Evolutionary conservation across 2,888 invertebrate genomes (phyloP), one percentile per base, ranked within the genome.

Genomic region (Stenichneumon culpator): DNA sequence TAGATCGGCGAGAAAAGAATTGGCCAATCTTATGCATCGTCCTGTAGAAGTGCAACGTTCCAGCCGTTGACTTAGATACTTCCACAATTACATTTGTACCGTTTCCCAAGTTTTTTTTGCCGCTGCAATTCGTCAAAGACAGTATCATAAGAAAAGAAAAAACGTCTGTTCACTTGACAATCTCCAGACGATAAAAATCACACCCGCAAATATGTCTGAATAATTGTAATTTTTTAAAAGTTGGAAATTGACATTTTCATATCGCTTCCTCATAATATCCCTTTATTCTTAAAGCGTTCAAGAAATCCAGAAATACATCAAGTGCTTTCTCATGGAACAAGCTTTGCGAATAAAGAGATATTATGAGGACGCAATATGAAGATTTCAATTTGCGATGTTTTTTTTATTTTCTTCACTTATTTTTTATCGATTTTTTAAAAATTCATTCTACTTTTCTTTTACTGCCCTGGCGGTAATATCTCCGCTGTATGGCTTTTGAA

Each of bases 91-190:
- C 54, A 60, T 47, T 72, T 82, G 32, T 67, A 84, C 86, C 79
- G 80, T 87, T 88, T 85, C 79, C 79, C 63, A 82, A 75, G 79
- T 85, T 82, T 86, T 14, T 14, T 50, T 63, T 60, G 50, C 9
- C 14, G 28, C 39, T 74, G 22, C 52, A 47, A 69, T 60, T 9
- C 47, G n/a, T 68, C 57, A 32, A 47, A 11, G 57, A 14, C 25
- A 57, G 47, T 25, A 44, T 25, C 14, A 57, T 14, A 9, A 25
- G 50, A 72, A 52, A n/a, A 39, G n/a, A 16, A 60, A 60, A 22
- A 65, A 32, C n/a, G 36, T 16, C 32, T 19, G n/a, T 36, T 65
- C 32, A 70, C 52, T 52, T 52, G 19, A 50, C 19, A 19, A 32
- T 32, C 25, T 47, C 1, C 44, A 47, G 22, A 44, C 44, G n/a